These are phyloP conservation scores for Varanus salvator DNA, from an alignment of 2,113 vertebrate genomes.

Conservation along the genomic window DNA sequence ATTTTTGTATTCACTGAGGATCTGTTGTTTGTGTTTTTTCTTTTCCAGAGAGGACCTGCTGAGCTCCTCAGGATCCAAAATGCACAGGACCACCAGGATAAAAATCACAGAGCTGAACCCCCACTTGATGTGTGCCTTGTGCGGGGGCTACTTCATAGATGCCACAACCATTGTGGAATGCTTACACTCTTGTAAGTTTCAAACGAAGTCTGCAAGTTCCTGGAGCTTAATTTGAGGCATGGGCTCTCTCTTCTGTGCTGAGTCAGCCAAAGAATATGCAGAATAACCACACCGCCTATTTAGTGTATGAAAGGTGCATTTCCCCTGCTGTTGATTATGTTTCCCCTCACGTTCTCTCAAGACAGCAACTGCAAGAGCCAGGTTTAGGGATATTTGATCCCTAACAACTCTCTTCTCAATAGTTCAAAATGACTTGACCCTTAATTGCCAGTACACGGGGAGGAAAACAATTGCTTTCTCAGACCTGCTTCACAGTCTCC, in stretches of 20 bases:
- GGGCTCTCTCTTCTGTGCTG: not conserved
- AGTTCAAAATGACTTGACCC: not conserved
- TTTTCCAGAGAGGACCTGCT: conserved; percentile 38
- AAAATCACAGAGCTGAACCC: conserved; percentile 85
- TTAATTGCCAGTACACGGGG: not conserved
- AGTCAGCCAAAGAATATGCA: not conserved
- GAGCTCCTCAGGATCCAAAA: conserved; percentile 72
- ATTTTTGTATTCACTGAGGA: rapidly evolving
- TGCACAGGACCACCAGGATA: conserved; percentile 82
- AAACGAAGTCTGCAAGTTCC: not conserved
- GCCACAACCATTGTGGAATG: conserved; percentile 96
- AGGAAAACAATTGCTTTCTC: not conserved
- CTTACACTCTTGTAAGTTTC: conserved; percentile 92
- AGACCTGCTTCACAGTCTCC: not conserved
- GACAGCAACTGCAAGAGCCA: not conserved
- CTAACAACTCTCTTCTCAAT: not conserved
- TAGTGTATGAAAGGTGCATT: not conserved
- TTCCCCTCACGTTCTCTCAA: not conserved
- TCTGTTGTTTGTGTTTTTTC: not conserved
- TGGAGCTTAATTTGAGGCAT: not conserved
- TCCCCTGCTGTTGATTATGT: not conserved
- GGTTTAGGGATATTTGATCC: not conserved
- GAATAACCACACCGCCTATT: not conserved
- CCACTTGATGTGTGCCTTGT: conserved; percentile 88
- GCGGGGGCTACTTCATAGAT: conserved; percentile 94